Evolutionary conservation across 2,113 vertebrate species (phyloP), one percentile per base, ranked within the genome.

Genomic region (Nymphicus hollandicus): DNA sequence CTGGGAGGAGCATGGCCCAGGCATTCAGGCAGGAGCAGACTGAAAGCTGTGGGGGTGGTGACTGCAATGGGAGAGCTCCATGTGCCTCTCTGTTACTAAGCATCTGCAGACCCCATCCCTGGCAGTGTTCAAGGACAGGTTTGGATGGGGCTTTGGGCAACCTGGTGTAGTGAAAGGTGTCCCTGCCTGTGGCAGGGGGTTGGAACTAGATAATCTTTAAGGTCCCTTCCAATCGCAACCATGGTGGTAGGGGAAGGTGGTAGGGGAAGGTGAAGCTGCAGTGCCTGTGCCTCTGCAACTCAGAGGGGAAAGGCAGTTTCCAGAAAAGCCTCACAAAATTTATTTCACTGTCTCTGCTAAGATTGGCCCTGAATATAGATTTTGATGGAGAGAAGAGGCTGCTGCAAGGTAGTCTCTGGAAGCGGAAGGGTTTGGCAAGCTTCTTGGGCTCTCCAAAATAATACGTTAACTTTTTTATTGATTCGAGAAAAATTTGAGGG

Each of bases 401-500:
- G 13, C 65, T 91, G 35, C 35, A 65, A 76, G 44, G 72, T 46
- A 83, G 69, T 20, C 64, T 31, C 46, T 78, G 58, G 17, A 87
- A 81, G n/a, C 20, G n/a, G 73, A 86, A 71, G 64, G 52, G 56
- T 31, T 85, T 91, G 73, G 83, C 65, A 89, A 65, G 44, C 60
- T 90, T 70, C 79, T 72, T 8, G 4, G 55, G 46, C 58, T 81
- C 46, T 95, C 73, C 70, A 61, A 76, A 85, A 60, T 12, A 55
- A 43, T 6, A 13, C 1, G 8, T 76, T 37, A 64, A 84, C 56
- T 87, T 89, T 89, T 84, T 74, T 91, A 95, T 95, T 47, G 81
- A 95, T 96, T 87, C 24, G 44, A 85, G 81, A 87, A 89, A 93
- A 83, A 91, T 14, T 68, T 65, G 84, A 87, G 84, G 77, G 44